Conservation (phyloP, 92 coral and sea anemone species). For the Palythoa caribaeorum region DNA sequence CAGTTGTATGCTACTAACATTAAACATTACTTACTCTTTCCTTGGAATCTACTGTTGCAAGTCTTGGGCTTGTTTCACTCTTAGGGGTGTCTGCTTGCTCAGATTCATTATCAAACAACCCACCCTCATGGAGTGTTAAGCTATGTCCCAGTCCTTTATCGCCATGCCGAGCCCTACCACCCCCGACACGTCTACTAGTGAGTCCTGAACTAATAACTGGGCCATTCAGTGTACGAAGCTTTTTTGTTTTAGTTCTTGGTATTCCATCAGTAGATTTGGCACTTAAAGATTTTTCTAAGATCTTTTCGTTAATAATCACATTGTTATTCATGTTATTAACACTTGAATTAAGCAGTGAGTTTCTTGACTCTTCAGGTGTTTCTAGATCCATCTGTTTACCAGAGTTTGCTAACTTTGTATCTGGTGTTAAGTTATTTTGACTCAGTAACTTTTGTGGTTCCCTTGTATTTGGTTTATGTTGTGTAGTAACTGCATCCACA, state of each 20-base stretch:
- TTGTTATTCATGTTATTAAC: not conserved
- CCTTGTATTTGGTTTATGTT: slow-evolving; percentile 1
- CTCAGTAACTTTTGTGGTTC: not conserved
- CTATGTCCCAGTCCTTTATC: slow-evolving; percentile 23
- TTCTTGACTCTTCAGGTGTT: not conserved
- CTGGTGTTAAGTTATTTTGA: not conserved
- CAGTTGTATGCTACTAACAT: not conserved
- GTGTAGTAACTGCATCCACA: not conserved
- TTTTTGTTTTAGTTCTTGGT: slow-evolving; percentile 18
- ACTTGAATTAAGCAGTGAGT: not conserved
- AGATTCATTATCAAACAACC: slow-evolving; percentile 9
- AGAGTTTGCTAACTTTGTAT: not conserved
- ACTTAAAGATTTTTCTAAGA: not conserved
- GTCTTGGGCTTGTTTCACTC: not conserved
- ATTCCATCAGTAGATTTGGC: slow-evolving; percentile 1
- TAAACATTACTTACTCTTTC: slow-evolving; percentile 20
- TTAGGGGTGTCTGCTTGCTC: not conserved
- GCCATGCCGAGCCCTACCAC: slow-evolving; percentile 3
- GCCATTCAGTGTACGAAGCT: slow-evolving; percentile 21
- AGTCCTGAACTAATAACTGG: slow-evolving; percentile 45
- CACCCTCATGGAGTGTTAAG: slow-evolving; percentile 10
- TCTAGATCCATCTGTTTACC: not conserved
- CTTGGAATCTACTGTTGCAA: not conserved
- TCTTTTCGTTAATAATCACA: not conserved
- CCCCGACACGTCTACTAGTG: slow-evolving; percentile 2